Base-by-base conservation (phyloP, 2,113 vertebrate species). In the Petromus typicus region DNA sequence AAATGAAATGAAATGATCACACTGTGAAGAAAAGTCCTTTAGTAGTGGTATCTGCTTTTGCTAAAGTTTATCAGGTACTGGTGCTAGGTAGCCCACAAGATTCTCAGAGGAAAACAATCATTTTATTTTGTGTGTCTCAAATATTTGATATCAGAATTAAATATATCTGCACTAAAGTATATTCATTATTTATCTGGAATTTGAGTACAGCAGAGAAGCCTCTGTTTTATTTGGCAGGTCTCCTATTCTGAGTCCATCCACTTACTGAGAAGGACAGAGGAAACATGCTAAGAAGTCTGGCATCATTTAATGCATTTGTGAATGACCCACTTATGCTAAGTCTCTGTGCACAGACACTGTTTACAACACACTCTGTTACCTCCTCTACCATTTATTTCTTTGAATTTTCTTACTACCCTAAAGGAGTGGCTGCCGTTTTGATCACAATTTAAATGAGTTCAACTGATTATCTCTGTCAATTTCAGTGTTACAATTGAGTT, bases 21-120 rank as follows among this genome's bases (percentile, higher is more conserved):
- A 25, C 11, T 0, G 7, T 8, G 18, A n/a, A n/a, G n/a, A n/a
- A n/a, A n/a, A n/a, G n/a, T 12, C 13, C 40, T 56, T 32, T n/a
- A 69, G 13, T 14, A 5, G 23, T 45, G 23, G 30, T 3, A 48
- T 22, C 5, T 3, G 32, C 37, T 20, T 79, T 78, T 43, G 57
- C 67, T 32, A 54, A 48, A 63, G 32, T 63, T 37, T 63, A 32
- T 66, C 48, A 16, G 27, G 18, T 23, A 43, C 25, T 43, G 56
- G 30, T 30, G 20, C 22, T 79, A n/a, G 48, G 45, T 43, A 45
- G 59, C 69, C n/a, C 34, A 7, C 64, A n/a, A 79, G 3, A 81
- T 27, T 71, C 66, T 14, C 5, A 43, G 48, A 27, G 22, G 61
- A 32, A 75, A 22, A 14, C 7, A 80, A 45, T 61, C 13, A 73